A percentile compares a stretch with the other conserved stretches of the same genome.
phyloP scores from a whole-genome alignment of 2,797 vertebrate genomes.

The Propithecus deckenii region DNA sequence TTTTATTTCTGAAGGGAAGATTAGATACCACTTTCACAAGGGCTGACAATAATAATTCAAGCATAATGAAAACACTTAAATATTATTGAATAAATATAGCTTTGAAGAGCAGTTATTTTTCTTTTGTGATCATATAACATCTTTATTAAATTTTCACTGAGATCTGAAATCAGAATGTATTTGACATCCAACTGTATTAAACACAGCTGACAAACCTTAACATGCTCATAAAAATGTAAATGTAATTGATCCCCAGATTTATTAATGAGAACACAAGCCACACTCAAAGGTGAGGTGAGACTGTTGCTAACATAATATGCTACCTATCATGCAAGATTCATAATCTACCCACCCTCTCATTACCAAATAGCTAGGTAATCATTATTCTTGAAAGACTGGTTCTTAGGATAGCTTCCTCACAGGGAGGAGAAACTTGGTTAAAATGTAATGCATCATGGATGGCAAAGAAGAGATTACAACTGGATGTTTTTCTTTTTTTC shows the following conservation, averaged over 20 bases:
- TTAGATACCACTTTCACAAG: not conserved
- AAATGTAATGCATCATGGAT: constrained; percentile 37
- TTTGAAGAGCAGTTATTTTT: not conserved
- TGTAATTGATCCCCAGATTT: not conserved
- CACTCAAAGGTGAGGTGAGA: constrained; percentile 4
- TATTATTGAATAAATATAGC: not conserved
- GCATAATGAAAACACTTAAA: not conserved
- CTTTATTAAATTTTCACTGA: not conserved
- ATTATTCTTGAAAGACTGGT: constrained; percentile 74
- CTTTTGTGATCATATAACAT: not conserved
- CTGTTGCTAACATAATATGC: constrained; percentile 36
- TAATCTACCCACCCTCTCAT: constrained; percentile 42
- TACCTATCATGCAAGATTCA: not conserved
- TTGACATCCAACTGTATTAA: not conserved
- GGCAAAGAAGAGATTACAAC: constrained; percentile 46
- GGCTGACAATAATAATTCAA: not conserved
- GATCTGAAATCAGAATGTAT: not conserved
- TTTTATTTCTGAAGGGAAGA: constrained; percentile 30
- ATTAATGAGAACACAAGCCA: not conserved
- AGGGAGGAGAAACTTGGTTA: constrained; percentile 59
- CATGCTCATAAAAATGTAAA: not conserved
- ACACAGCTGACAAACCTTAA: not conserved
- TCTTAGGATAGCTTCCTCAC: constrained; percentile 21
- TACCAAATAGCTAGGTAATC: constrained; percentile 55
- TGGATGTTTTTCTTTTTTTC: not conserved